These are phyloP conservation scores for Sebastes oblongus DNA, from an alignment of 2,797 vertebrate species.

Conservation along the genomic window DNA sequence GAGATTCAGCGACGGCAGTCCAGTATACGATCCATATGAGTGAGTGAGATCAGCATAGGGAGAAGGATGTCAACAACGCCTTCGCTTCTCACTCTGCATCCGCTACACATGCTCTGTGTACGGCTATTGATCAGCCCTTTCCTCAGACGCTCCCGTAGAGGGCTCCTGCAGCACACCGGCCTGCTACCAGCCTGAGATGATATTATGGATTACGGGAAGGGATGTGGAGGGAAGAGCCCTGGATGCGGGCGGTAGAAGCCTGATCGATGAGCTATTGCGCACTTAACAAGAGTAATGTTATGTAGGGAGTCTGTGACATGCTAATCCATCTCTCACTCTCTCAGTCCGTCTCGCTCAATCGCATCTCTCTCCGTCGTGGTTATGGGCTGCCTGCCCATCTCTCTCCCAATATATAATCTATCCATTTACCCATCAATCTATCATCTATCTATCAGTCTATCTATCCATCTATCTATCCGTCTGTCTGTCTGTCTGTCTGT, in stretches of 20 bases:
- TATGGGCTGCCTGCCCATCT: conserved; percentile 26
- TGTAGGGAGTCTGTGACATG: conserved; percentile 74
- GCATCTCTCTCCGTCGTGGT: conserved; percentile 38
- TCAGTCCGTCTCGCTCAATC: conserved; percentile 33
- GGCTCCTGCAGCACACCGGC: conserved; percentile 37
- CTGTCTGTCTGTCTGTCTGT: conserved; percentile 22
- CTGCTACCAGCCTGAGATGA: conserved; percentile 58
- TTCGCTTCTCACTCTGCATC: conserved; percentile 41
- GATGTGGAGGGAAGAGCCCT: conserved; percentile 63
- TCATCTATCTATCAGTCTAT: rapidly evolving
- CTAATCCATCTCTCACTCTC: conserved; percentile 75
- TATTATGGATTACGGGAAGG: conserved; percentile 76
- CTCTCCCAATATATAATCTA: conserved; percentile 12
- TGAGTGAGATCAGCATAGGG: conserved; percentile 37
- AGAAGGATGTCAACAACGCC: conserved; percentile 55
- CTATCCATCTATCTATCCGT: rapidly evolving
- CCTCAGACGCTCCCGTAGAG: conserved; percentile 54
- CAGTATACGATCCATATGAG: conserved; percentile 49
- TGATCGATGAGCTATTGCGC: conserved; percentile 79
- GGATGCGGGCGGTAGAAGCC: conserved; percentile 59
- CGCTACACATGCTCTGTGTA: conserved; percentile 44
- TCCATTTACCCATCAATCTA: conserved; percentile 22
- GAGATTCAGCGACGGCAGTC: conserved; percentile 21
- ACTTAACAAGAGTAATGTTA: conserved; percentile 82
- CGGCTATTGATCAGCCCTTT: conserved; percentile 66